phyloP scores from a whole-genome alignment of 2,888 invertebrate species.

The Saturnia pavonia region DNA sequence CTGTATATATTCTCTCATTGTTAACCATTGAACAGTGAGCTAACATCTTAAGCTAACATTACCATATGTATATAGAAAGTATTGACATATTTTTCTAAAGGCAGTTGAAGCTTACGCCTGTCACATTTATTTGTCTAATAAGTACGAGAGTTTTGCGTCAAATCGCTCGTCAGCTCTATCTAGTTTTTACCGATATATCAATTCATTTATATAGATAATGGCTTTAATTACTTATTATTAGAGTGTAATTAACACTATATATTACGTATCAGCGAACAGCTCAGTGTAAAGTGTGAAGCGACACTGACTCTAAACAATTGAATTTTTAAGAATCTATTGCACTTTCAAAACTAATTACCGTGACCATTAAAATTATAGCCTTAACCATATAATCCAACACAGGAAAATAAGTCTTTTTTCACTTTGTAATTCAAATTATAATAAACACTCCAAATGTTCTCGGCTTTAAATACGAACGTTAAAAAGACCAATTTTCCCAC shows the following conservation, averaged over 20 bases:
- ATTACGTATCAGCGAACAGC: slow-evolving; percentile 78
- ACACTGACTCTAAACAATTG: slow-evolving; percentile 76
- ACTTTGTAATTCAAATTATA: not conserved
- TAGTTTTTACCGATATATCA: slow-evolving; percentile 43
- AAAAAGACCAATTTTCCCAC: not conserved
- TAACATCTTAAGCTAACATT: slow-evolving; percentile 72
- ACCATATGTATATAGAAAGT: slow-evolving; percentile 71
- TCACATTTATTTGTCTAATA: slow-evolving; percentile 55
- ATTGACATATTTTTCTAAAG: slow-evolving; percentile 69
- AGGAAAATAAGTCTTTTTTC: slow-evolving; percentile 2
- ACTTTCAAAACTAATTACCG: slow-evolving; percentile 69
- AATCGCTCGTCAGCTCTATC: slow-evolving; percentile 27
- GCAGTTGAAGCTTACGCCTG: slow-evolving; percentile 68
- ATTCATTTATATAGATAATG: slow-evolving; percentile 69
- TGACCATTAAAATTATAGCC: slow-evolving; percentile 57
- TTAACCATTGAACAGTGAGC: slow-evolving; percentile 62
- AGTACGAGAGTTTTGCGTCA: slow-evolving; percentile 20
- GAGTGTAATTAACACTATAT: slow-evolving; percentile 74
- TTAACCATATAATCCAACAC: slow-evolving; percentile 6
- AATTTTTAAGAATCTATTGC: slow-evolving; percentile 40
- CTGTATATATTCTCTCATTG: slow-evolving; percentile 50
- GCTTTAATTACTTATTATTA: slow-evolving; percentile 59
- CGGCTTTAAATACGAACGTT: not conserved
- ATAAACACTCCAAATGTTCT: not conserved
- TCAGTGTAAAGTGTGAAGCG: slow-evolving; percentile 75